phyloP scores from a whole-genome alignment of 2,113 vertebrate genomes.

The Speoplatyrhinus poulsoni region DNA sequence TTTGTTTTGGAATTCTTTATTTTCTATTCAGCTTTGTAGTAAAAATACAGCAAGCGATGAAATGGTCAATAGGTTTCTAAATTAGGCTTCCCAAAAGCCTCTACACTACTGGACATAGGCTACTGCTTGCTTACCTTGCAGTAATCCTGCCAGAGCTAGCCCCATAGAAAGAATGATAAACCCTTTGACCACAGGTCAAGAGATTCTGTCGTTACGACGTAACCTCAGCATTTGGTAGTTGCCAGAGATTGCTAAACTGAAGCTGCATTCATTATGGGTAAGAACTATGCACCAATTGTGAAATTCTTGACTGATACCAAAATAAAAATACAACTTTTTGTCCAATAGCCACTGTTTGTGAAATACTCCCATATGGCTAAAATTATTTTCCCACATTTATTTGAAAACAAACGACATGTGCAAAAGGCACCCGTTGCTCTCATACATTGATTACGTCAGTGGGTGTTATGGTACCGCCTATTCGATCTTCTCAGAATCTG shows the following conservation, averaged over 20 bases:
- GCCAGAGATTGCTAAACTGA: not conserved
- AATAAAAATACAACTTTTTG: too few species aligned
- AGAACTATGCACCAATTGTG: not conserved
- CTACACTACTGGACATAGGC: slow-evolving; percentile 32
- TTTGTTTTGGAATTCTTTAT: not conserved
- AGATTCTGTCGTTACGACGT: not conserved
- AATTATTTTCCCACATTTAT: too few species aligned
- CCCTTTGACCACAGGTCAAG: slow-evolving; percentile 22
- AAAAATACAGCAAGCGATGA: too few species aligned
- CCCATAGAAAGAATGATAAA: slow-evolving; percentile 62
- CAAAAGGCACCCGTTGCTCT: too few species aligned
- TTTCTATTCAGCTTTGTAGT: not conserved
- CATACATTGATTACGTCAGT: too few species aligned
- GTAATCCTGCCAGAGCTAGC: slow-evolving; percentile 78
- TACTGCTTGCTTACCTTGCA: slow-evolving; percentile 77
- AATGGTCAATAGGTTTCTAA: too few species aligned
- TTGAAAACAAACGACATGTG: too few species aligned
- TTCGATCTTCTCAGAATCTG: too few species aligned
- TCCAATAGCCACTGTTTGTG: too few species aligned
- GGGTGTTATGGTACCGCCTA: too few species aligned
- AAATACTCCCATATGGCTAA: not conserved
- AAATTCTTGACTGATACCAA: too few species aligned
- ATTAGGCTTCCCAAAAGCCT: not conserved
- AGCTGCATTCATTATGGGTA: not conserved
- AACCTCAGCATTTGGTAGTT: not conserved